A percentile compares a stretch with the other conserved stretches of the same genome.
These are phyloP conservation scores for Cynopterus sphinx DNA, from an alignment of 2,797 vertebrate species.

Conservation along the genomic window DNA sequence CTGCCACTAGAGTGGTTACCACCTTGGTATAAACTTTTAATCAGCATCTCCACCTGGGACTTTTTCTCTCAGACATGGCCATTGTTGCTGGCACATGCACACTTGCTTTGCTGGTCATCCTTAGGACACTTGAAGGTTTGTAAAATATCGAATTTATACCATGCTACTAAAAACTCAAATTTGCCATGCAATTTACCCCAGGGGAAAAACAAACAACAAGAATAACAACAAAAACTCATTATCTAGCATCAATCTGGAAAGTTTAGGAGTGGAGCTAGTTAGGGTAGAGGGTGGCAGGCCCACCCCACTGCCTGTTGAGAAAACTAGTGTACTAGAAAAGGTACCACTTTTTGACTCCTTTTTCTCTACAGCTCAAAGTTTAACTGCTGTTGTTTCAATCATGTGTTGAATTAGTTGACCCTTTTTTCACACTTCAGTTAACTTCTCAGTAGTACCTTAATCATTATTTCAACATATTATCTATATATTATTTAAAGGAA, in stretches of 20 bases:
- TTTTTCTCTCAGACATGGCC: neutral
- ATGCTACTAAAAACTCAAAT: neutral
- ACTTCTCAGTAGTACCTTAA: neutral
- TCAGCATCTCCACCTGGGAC: neutral
- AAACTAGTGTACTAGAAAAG: neutral
- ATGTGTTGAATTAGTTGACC: neutral
- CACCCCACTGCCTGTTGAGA: neutral
- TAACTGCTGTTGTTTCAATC: neutral
- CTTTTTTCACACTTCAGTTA: neutral
- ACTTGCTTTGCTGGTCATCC: neutral
- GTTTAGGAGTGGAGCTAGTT: neutral
- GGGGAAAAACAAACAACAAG: no score
- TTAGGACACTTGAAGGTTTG: neutral
- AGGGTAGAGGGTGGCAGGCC: rapidly evolving
- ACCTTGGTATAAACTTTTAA: neutral
- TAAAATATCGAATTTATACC: neutral
- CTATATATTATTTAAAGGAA: neutral
- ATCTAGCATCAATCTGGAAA: neutral
- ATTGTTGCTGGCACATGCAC: rapidly evolving
- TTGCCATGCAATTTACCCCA: neutral
- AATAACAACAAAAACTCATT: no score
- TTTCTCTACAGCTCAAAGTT: neutral
- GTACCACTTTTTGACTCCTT: neutral
- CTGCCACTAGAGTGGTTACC: no score
- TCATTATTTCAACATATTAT: neutral